A percentile compares a stretch with the other conserved stretches of the same genome.
phyloP scores from a whole-genome alignment of 2,113 vertebrate species.

The Edolisoma coerulescens region DNA sequence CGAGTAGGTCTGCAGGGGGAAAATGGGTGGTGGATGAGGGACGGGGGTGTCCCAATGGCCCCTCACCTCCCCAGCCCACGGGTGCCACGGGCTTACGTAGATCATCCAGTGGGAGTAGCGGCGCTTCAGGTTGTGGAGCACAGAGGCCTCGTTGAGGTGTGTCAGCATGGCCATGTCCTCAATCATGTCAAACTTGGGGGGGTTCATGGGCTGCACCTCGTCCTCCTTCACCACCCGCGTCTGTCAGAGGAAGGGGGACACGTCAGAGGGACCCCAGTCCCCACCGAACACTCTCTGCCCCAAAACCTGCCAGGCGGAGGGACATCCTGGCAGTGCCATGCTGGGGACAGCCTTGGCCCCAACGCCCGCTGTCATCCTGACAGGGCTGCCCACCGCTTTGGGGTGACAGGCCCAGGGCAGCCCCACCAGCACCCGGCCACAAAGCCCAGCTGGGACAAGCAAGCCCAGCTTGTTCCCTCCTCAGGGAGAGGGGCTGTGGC shows the following conservation, averaged over 20 bases:
- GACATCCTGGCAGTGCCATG: background rate
- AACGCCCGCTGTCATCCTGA: fast-evolving
- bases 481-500: background rate
- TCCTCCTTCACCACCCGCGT: conserved; percentile 79
- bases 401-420: background rate
- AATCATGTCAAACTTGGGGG: conserved; percentile 89
- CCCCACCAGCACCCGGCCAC: background rate
- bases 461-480: background rate
- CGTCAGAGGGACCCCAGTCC: fast-evolving
- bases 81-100: conserved; percentile 72
- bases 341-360: background rate
- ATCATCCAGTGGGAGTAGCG: conserved; percentile 93
- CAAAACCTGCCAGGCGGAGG: fast-evolving
- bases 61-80: fast-evolving
- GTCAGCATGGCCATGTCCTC: conserved; percentile 98
- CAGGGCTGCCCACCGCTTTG: fast-evolving
- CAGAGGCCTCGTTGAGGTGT: conserved; percentile 88
- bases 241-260: conserved; percentile 37
- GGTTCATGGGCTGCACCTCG: conserved; percentile 90
- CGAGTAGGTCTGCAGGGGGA: conserved; percentile 84
- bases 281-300: background rate
- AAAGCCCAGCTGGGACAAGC: background rate
- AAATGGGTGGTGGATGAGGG: fast-evolving
- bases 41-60: fast-evolving
- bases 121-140: conserved; percentile 84